Conservation (phyloP, 2,888 invertebrate species). For the Chrysopilus asiliformis region DNA sequence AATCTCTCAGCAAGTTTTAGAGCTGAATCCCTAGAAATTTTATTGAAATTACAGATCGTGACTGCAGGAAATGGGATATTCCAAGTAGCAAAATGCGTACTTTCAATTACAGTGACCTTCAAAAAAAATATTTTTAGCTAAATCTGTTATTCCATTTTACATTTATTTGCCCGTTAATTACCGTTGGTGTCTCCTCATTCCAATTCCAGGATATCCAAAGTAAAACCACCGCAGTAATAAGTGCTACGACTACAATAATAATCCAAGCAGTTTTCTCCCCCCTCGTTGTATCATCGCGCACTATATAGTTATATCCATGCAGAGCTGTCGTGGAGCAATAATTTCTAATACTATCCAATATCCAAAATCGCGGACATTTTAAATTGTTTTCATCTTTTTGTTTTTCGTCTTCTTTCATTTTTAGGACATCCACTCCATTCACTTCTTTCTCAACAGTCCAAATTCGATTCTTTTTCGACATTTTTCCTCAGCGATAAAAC, state of each 20-base stretch:
- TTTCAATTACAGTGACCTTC: conserved; percentile 45
- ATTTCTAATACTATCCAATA: conserved; percentile 31
- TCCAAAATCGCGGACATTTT: too few species aligned
- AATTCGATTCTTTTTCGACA: neutral
- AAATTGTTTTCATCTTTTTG: too few species aligned
- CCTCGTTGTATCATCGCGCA: conserved; percentile 41
- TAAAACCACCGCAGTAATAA: conserved; percentile 42
- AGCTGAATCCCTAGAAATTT: conserved; percentile 37
- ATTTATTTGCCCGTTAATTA: too few species aligned
- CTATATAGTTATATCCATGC: conserved; percentile 57
- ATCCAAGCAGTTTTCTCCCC: conserved; percentile 46
- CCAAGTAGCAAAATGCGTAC: conserved; percentile 44
- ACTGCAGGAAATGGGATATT: conserved; percentile 45
- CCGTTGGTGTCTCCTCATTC: conserved; percentile 46
- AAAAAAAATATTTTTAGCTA: too few species aligned
- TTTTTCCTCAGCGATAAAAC: too few species aligned
- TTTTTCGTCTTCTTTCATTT: too few species aligned
- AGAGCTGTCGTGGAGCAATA: conserved; percentile 55
- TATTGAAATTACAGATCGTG: conserved; percentile 43
- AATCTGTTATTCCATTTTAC: too few species aligned
- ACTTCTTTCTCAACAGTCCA: too few species aligned
- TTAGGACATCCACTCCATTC: too few species aligned
- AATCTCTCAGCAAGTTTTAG: conserved; percentile 28
- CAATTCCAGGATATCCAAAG: conserved; percentile 45
- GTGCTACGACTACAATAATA: conserved; percentile 40